Evolutionary conservation across 2,113 vertebrate genomes (phyloP), one percentile per base, ranked within the genome.

Genomic region (Apaloderma vittatum): DNA sequence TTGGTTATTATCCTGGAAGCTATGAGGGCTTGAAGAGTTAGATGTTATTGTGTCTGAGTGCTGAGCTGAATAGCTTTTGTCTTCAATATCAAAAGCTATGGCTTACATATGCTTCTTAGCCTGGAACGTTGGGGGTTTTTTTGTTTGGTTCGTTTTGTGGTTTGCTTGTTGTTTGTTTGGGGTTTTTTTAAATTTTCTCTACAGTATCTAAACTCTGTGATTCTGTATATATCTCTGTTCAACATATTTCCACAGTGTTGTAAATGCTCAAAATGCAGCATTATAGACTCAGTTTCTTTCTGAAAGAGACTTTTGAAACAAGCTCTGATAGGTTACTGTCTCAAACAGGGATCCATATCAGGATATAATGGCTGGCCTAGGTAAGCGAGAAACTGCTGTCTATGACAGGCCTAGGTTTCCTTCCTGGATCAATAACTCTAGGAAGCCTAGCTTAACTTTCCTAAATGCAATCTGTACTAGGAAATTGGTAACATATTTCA

Each of bases 81-180:
- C 20, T 88, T 73, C 29, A 63, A 6, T 0, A 2, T 52, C 32
- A 63, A 68, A 77, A 74, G 5, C 16, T 17, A 54, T 0, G 1
- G 22, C 48, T 29, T 72, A 12, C 79, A 67, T 62, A 62, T 48
- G 62, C 29, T 68, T 67, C 29, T 68, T 52, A 84, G 4, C 32
- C 15, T 43, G 29, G 8, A 67, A 51, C 34, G 2, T 62, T 18
- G 40, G 40, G 40, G 11, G 11, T 40, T 40, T 40, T 40, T 40
- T 40, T 8, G 40, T 40, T 40, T 40, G 40, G 40, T 40, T 40
- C 12, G 40, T 8, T 40, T 40, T 40, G 40, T 40, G 40, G 12
- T 6, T 23, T 6, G n/a, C n/a, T n/a, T n/a, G n/a, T n/a, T n/a
- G n/a, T n/a, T n/a, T n/a, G n/a, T n/a, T n/a, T n/a, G n/a, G n/a